phyloP scores from a whole-genome alignment of 2,888 invertebrate species.

The Leptinotarsa tumamoca region DNA sequence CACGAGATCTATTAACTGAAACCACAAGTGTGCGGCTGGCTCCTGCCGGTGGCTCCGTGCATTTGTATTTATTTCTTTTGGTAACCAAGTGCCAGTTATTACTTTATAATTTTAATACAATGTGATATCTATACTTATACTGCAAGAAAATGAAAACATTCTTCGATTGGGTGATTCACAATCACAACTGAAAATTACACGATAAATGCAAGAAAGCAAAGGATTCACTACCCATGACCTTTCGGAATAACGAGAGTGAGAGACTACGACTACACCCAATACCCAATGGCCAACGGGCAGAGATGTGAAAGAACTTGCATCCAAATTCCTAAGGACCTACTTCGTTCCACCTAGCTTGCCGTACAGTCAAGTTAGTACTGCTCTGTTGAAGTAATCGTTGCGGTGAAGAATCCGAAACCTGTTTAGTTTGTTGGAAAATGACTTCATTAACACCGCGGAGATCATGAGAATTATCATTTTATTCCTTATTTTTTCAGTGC shows the following conservation, averaged over 20 bases:
- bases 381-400: constrained; percentile 23
- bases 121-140: too few relatives aligned
- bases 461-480: constrained; percentile 34
- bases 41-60: too few relatives aligned
- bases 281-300: background rate
- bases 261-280: background rate
- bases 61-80: too few relatives aligned
- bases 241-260: background rate
- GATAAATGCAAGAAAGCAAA: background rate
- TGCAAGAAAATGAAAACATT: background rate
- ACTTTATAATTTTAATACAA: too few relatives aligned
- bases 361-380: constrained; percentile 10
- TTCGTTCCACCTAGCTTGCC: constrained; percentile 28
- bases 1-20: too few relatives aligned
- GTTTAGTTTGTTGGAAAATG: constrained; percentile 50
- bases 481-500: constrained; percentile 17
- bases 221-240: constrained; percentile 3
- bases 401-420: constrained; percentile 40
- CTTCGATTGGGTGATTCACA: background rate
- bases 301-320: constrained; percentile 59
- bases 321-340: constrained; percentile 62
- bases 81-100: too few relatives aligned
- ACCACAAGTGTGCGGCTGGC: too few relatives aligned
- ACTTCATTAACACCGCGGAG: constrained; percentile 48
- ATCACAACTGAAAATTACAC: constrained; percentile 15